These are phyloP conservation scores for Tetragonula carbonaria DNA, from an alignment of 2,888 invertebrate genomes.

Conservation along the genomic window DNA sequence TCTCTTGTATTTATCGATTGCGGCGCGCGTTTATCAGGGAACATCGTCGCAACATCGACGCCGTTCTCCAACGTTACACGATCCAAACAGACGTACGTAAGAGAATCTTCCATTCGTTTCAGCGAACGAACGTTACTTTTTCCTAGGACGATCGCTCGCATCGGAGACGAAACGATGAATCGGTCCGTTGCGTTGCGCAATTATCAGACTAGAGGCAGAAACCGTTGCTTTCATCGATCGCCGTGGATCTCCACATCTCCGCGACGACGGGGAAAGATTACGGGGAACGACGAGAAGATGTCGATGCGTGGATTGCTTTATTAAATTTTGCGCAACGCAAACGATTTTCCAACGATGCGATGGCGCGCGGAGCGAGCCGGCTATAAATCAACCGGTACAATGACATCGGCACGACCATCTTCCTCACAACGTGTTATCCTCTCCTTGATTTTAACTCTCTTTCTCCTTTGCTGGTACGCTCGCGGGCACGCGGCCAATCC, in stretches of 20 bases:
- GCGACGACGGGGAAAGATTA: conserved; percentile 67
- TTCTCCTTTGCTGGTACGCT: conserved; percentile 30
- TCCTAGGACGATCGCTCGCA: neutral
- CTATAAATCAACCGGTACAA: conserved; percentile 74
- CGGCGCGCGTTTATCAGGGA: conserved; percentile 41
- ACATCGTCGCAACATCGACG: conserved; percentile 27
- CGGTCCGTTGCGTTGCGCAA: conserved; percentile 54
- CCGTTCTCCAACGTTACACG: neutral
- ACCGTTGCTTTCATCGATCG: conserved; percentile 61
- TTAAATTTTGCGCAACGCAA: conserved; percentile 78
- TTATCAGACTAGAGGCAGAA: conserved; percentile 34
- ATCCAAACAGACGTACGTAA: neutral
- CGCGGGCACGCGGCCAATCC: conserved; percentile 64
- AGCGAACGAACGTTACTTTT: conserved; percentile 5
- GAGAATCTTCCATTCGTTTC: conserved; percentile 7
- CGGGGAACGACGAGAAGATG: conserved; percentile 67
- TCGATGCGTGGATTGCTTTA: conserved; percentile 77
- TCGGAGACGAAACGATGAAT: conserved; percentile 33
- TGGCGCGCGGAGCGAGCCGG: conserved; percentile 56
- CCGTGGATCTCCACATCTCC: conserved; percentile 28
- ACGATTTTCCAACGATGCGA: conserved; percentile 71
- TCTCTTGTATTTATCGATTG: conserved; percentile 43
- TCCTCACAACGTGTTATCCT: conserved; percentile 18
- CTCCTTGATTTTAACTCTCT: conserved; percentile 26
- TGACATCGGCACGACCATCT: conserved; percentile 72